Evolutionary conservation across 30 jellyfish, hydroid and myxozoan species (phyloP).

Genomic region (Aurelia coerulea): DNA sequence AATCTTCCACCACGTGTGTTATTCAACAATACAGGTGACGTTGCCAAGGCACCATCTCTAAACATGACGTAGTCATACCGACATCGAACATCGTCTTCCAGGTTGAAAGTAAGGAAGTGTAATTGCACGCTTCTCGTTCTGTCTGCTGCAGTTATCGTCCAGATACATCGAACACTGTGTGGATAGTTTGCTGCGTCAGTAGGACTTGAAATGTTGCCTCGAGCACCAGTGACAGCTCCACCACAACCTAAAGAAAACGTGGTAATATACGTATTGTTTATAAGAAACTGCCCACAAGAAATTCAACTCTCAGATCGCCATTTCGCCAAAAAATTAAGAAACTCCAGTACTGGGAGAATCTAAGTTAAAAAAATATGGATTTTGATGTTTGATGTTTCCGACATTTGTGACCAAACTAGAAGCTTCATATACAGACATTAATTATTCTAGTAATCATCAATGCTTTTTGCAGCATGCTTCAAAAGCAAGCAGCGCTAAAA

Average conservation of each 20-base stretch:
- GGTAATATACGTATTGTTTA: background rate
- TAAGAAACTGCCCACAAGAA: too few relatives aligned
- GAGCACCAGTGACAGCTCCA: constrained; percentile 54
- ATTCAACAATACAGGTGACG: constrained; percentile 41
- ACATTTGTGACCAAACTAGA: too few relatives aligned
- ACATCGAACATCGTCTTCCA: constrained; percentile 58
- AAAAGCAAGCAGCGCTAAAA: too few relatives aligned
- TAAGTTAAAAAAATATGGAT: too few relatives aligned
- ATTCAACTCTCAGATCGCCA: too few relatives aligned
- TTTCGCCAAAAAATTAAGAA: too few relatives aligned
- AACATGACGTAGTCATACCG: constrained; percentile 62
- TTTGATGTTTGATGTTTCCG: too few relatives aligned
- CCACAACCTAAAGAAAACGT: constrained; percentile 52
- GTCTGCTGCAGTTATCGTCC: constrained; percentile 63
- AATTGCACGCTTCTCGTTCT: constrained; percentile 40
- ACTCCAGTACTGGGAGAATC: too few relatives aligned
- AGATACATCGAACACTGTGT: constrained; percentile 69
- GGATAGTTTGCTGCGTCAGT: constrained; percentile 47
- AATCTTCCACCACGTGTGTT: constrained; percentile 60
- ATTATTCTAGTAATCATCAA: too few relatives aligned
- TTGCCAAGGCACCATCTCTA: constrained; percentile 71
- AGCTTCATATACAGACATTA: too few relatives aligned
- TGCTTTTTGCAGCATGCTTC: too few relatives aligned
- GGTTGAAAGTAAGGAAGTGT: constrained; percentile 57
- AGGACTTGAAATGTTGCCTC: constrained; percentile 57